These are phyloP conservation scores for Antheraea mylitta DNA, from an alignment of 1,140 invertebrate species.

Conservation along the genomic window DNA sequence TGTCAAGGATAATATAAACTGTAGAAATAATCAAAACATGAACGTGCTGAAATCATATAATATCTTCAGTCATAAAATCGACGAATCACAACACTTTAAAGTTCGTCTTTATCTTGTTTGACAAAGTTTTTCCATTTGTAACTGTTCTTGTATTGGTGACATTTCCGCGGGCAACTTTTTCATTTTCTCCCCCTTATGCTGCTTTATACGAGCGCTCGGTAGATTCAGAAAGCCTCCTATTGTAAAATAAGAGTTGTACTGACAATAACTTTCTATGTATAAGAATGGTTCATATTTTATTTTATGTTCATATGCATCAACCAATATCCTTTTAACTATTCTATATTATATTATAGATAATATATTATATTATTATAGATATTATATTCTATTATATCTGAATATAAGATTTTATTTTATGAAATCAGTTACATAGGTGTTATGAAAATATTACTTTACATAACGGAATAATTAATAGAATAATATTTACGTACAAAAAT, in stretches of 20 bases:
- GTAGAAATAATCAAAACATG: neutral
- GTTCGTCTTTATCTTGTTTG: constrained; percentile 33
- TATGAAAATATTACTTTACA: too few species aligned
- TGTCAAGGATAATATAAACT: too few species aligned
- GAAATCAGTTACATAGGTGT: too few species aligned
- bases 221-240: constrained; percentile 39
- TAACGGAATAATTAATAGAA: too few species aligned
- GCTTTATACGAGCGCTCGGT: constrained; percentile 31
- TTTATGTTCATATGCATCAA: constrained; percentile 2
- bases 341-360: too few species aligned
- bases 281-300: constrained; percentile 12
- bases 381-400: too few species aligned
- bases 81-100: constrained; percentile 37
- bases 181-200: constrained; percentile 44
- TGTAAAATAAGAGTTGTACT: constrained; percentile 49
- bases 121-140: constrained; percentile 47
- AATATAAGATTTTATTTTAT: too few species aligned
- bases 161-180: constrained; percentile 49
- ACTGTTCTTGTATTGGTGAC: constrained; percentile 42
- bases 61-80: neutral
- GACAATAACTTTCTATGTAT: constrained; percentile 33
- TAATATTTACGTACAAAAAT: too few species aligned
- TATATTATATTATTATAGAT: too few species aligned
- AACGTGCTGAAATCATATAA: neutral
- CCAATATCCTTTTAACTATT: neutral